A percentile compares a stretch with the other conserved stretches of the same genome.
These are phyloP conservation scores for Holcopasites calliopsidis DNA, from an alignment of 1,140 invertebrate species.

Conservation along the genomic window DNA sequence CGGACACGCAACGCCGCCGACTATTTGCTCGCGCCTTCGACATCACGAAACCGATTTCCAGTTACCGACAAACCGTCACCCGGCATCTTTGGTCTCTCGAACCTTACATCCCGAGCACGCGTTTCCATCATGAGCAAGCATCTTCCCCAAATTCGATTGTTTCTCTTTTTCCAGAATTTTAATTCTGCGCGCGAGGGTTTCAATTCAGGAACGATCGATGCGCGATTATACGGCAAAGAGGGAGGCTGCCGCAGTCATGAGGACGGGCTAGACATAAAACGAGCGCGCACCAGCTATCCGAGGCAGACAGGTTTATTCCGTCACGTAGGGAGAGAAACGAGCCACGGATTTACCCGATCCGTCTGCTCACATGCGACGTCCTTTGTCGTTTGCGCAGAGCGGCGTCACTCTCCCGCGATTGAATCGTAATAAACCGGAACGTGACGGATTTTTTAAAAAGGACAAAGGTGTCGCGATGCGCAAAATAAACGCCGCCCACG, in stretches of 20 bases:
- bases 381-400: constrained; percentile 31
- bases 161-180: background rate
- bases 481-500: background rate
- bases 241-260: too few species aligned
- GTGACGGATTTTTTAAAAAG: constrained; percentile 44
- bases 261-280: too few species aligned
- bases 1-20: background rate
- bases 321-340: constrained; percentile 38
- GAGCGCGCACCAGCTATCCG: background rate
- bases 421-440: constrained; percentile 47
- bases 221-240: background rate
- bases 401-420: constrained; percentile 28
- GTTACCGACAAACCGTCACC: background rate
- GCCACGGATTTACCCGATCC: constrained; percentile 24
- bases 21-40: constrained; percentile 9
- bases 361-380: constrained; percentile 22
- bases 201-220: too few species aligned
- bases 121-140: background rate
- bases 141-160: background rate
- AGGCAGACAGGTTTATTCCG: constrained; percentile 18
- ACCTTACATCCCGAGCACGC: background rate
- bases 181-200: too few species aligned
- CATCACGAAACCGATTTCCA: constrained; percentile 4
- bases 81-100: background rate
- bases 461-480: background rate